Percentiles rank a stretch among this genome's conserved stretches.
phyloP scores from a whole-genome alignment of 1,140 invertebrate genomes.

The Drosophila saltans region DNA sequence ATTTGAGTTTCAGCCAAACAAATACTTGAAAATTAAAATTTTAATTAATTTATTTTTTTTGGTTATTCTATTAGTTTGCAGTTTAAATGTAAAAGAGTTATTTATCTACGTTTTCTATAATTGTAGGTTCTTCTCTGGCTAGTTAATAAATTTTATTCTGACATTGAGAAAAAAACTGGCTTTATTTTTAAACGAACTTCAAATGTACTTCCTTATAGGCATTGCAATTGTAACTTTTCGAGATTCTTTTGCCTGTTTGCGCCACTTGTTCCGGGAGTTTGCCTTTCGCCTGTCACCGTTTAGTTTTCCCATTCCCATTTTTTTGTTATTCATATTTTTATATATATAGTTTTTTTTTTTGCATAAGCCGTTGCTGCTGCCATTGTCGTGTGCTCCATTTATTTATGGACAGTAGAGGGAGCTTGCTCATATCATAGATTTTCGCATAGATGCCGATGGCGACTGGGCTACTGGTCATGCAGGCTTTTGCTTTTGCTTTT shows the following conservation, averaged over 20 bases:
- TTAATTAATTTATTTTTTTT: too few relatives aligned
- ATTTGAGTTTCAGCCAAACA: too few relatives aligned
- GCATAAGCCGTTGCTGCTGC: constrained; percentile 47
- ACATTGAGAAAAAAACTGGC: too few relatives aligned
- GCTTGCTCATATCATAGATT: constrained; percentile 66
- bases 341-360: constrained; percentile 44
- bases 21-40: too few relatives aligned
- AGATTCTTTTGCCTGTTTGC: constrained; percentile 22
- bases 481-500: constrained; percentile 39
- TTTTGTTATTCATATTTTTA: constrained; percentile 21
- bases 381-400: constrained; percentile 67
- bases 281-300: constrained; percentile 51
- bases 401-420: constrained; percentile 58
- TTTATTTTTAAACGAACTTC: background rate
- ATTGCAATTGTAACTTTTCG: constrained; percentile 32
- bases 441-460: constrained; percentile 49
- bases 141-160: too few relatives aligned
- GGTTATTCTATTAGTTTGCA: too few relatives aligned
- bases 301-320: constrained; percentile 22
- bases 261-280: constrained; percentile 53
- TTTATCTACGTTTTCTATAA: too few relatives aligned
- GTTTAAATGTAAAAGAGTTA: too few relatives aligned
- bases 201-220: constrained; percentile 39
- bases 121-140: too few relatives aligned
- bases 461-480: constrained; percentile 71